Conservation (phyloP, 2,113 vertebrate species). For the Mirounga angustirostris region DNA sequence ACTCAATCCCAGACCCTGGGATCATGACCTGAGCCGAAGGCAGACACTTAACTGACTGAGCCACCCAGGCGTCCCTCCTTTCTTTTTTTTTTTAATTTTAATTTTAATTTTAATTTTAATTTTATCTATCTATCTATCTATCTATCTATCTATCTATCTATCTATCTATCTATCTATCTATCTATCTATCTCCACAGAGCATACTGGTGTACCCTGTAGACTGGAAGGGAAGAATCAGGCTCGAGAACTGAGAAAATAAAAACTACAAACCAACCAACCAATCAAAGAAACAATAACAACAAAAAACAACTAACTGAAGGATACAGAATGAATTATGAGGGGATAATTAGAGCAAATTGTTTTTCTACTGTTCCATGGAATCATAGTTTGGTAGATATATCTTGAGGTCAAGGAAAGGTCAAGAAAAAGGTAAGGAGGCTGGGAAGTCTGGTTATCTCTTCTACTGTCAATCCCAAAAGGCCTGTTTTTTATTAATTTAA, state of each 20-base stretch:
- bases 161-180: too few relatives aligned
- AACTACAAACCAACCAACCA: neutral
- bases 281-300: neutral
- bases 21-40: too few relatives aligned
- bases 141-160: too few relatives aligned
- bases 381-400: neutral
- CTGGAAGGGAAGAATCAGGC: constrained; percentile 2
- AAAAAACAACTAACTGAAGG: neutral
- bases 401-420: neutral
- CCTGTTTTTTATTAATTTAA: neutral
- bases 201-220: neutral
- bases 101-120: too few relatives aligned
- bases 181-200: neutral
- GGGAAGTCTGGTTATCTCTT: neutral
- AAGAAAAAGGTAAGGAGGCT: neutral
- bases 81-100: too few relatives aligned
- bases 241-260: constrained; percentile 48
- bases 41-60: too few relatives aligned
- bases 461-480: neutral
- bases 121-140: too few relatives aligned
- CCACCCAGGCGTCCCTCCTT: too few relatives aligned
- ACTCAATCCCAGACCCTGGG: too few relatives aligned
- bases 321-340: constrained; percentile 8
- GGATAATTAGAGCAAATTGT: neutral
- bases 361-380: neutral